A percentile compares a stretch with the other conserved stretches of the same genome.
These are phyloP conservation scores for Telmatochromis sp. DNA, from an alignment of 2,113 vertebrate genomes.

Conservation along the genomic window DNA sequence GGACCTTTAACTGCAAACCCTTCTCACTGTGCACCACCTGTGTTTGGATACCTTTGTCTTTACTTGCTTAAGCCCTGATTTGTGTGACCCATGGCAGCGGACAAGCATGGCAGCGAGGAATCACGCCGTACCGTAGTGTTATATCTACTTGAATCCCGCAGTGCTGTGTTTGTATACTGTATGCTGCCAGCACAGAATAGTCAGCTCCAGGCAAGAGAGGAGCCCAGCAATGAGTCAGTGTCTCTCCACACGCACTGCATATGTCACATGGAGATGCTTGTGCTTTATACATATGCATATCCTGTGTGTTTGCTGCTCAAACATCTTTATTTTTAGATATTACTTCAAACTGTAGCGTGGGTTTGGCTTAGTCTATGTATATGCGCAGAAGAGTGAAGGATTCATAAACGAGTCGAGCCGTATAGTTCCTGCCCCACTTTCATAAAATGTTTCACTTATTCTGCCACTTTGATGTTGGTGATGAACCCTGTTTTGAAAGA, in stretches of 20 bases:
- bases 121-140: neutral
- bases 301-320: neutral
- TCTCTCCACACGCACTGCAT: constrained; percentile 8
- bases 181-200: constrained; percentile 9
- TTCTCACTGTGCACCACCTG: neutral
- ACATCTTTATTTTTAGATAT: constrained; percentile 23
- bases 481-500: neutral
- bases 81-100: neutral
- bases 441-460: neutral
- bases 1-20: neutral
- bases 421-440: neutral
- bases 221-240: constrained; percentile 7
- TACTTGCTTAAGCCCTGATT: neutral
- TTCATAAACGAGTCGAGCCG: neutral
- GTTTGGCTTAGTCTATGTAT: neutral
- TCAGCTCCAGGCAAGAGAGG: constrained; percentile 9
- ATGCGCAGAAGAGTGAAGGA: neutral
- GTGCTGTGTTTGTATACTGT: neutral
- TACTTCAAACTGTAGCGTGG: neutral
- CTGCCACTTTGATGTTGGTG: neutral
- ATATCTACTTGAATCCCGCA: neutral
- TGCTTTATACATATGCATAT: constrained; percentile 32
- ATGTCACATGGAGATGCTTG: constrained; percentile 15
- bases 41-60: neutral
- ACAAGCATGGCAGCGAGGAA: neutral